Conservation (phyloP, 2,113 vertebrate species). For the Lagopus leucura region DNA sequence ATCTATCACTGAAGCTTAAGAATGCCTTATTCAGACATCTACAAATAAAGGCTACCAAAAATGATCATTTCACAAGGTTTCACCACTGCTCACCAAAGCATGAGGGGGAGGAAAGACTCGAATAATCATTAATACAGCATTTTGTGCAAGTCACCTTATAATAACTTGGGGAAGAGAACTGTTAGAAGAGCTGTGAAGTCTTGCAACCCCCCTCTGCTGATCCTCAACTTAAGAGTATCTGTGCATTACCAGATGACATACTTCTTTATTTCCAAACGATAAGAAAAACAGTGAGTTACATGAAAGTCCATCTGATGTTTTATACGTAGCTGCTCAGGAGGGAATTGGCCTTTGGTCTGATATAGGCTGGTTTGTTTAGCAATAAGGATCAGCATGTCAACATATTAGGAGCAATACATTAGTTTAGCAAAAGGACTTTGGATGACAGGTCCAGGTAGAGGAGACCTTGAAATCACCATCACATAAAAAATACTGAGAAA, state of each 20-base stretch:
- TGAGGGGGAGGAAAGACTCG: background rate
- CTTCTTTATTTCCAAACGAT: constrained; percentile 2
- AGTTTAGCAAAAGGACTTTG: no score
- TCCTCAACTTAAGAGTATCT: background rate
- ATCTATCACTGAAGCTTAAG: constrained; percentile 57
- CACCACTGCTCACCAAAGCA: background rate
- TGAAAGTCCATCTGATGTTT: background rate
- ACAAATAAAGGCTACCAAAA: constrained; percentile 46
- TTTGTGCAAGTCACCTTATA: background rate
- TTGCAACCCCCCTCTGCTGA: background rate
- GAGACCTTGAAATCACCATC: background rate
- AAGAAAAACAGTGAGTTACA: constrained; percentile 30
- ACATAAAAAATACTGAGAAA: background rate
- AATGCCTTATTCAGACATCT: constrained; percentile 32
- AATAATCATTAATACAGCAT: background rate
- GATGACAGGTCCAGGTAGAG: background rate
- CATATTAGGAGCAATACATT: no score
- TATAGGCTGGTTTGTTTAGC: no score
- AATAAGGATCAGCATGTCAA: no score
- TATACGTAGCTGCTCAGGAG: background rate
- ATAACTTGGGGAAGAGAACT: background rate
- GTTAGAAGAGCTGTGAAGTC: background rate
- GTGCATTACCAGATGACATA: background rate
- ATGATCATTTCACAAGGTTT: constrained; percentile 23
- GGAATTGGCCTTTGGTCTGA: background rate